Evolutionary conservation across 1,140 invertebrate species (phyloP), one percentile per base, ranked within the genome.

Genomic region (Ganaspis sp.): DNA sequence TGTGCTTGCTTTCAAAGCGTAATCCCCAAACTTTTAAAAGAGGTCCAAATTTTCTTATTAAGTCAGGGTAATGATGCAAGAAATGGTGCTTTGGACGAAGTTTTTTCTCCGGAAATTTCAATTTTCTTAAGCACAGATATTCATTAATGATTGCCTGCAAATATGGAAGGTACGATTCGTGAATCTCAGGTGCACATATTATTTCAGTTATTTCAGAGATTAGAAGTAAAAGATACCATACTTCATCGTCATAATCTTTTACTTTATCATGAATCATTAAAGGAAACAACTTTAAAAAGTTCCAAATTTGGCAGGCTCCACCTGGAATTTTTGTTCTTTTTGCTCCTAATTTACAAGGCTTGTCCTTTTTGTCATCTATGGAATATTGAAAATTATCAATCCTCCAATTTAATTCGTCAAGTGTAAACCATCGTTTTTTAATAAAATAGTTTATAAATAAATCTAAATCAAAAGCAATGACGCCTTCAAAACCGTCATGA

Each of bases 81-180:
- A n/a, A 74, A 4, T 64, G 15, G 8, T 74, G 72, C 19, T 74
- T 74, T 64, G 72, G 72, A 17, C 54, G 34, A 1, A 74, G 11
- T 9, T 11, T 15, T 9, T 11, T 15, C 9, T 53, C 12, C 4
- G 49, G 34, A 74, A 74, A 74, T 38, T 11, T 9, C 23, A 26
- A 0, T 4, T 21, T 58, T 21, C 72, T 74, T 12, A 74, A 19
- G 2, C 1, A 6, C 1, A 73, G 4, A 54, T 73, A 73, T 1
- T 26, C 11, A 9, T 54, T n/a, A n/a, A 73, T 73, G 4, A 23
- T 3, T 3, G n/a, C 26, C 12, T 73, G 11, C 4, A 74, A 17
- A 11, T 19, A 5, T 9, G 53, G 29, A 9, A 64, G 19, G 12
- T 58, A 53, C 9, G 49, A n/a, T 17, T 12, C n/a, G 9, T 49